Base-by-base conservation (phyloP, 1,140 invertebrate species). In the Zaprionus gabonicus region DNA sequence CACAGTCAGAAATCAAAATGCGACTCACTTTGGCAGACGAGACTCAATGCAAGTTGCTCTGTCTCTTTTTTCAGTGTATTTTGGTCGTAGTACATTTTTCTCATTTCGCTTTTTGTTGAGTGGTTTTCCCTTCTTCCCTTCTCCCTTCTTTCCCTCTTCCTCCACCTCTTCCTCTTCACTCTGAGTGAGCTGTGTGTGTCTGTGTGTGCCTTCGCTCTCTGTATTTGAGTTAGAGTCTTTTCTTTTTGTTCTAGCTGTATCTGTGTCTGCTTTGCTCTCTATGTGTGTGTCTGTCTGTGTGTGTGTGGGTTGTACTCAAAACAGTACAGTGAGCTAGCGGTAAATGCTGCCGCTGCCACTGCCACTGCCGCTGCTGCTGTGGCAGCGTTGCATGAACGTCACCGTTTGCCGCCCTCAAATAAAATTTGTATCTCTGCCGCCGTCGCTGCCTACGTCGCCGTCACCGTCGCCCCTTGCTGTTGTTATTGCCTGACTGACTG, bases 71-170 rank as follows among this genome's bases (percentile, higher is more conserved):
- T 44, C 85, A 88, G 84, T 88, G 84, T 90, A 90, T 78, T 66
- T 60, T 56, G 76, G 76, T 74, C 75, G 69, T 83, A 81, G 81
- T 83, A 84, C 78, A 88, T 84, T 88, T 88, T 90, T 78, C 85
- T 90, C 86, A 90, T 90, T 90, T 90, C 85, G 81, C 86, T 90
- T 90, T 86, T 91, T 80, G 78, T 90, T 78, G 85, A 90, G 85
- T 90, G 85, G 73, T 85, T 90, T 90, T 90, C 70, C 69, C 63
- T 70, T 62, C 67, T 66, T 68, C 73, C 12, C 31, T 31, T 0
- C 31, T 31, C 2, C 15, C 9, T 36, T 1, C 31, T 28, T n/a
- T 82, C 74, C 87, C 59, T 57, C 70, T 51, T 69, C 68, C 28
- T 20, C n/a, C n/a, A n/a, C n/a, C n/a, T 2, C 28, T 7, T 0